Percentiles rank a stretch among this genome's conserved stretches.
Conservation (phyloP, 2,888 invertebrate species). For the Drosophila prostipennis region DNA sequence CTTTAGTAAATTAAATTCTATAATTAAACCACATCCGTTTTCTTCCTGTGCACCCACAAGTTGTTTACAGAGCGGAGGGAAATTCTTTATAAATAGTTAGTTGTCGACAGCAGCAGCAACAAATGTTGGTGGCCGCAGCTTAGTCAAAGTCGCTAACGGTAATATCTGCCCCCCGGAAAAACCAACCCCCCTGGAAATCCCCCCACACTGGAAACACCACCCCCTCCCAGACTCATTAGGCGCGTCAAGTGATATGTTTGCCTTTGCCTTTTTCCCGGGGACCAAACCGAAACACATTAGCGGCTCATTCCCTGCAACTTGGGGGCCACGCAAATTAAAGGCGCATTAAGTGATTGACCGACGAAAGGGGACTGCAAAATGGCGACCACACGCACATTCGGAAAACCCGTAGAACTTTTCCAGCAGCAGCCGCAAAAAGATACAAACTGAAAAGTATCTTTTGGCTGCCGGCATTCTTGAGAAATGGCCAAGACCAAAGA, state of each 20-base stretch:
- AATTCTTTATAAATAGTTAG: constrained; percentile 66
- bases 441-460: constrained; percentile 25
- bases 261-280: constrained; percentile 24
- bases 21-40: no score
- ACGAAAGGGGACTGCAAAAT: constrained; percentile 1
- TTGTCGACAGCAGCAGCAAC: constrained; percentile 43
- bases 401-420: constrained; percentile 24
- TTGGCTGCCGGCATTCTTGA: constrained; percentile 9
- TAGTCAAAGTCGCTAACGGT: constrained; percentile 58
- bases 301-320: constrained; percentile 73
- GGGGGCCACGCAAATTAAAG: constrained; percentile 72
- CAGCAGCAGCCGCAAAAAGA: constrained; percentile 24
- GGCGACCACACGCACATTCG: constrained; percentile 25
- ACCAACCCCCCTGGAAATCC: constrained; percentile 3
- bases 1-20: no score
- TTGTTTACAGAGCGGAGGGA: constrained; percentile 26
- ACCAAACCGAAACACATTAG: constrained; percentile 67
- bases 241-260: constrained; percentile 77
- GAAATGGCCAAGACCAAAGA: constrained; percentile 11
- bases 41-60: constrained; percentile 7
- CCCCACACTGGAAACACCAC: neutral
- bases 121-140: constrained; percentile 48
- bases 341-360: constrained; percentile 57
- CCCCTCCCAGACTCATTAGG: constrained; percentile 64
- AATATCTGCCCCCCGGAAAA: constrained; percentile 17